A percentile compares a stretch with the other conserved stretches of the same genome.
Evolutionary conservation across 2,888 invertebrate species (phyloP).

Genomic region (Baccha elongata): DNA sequence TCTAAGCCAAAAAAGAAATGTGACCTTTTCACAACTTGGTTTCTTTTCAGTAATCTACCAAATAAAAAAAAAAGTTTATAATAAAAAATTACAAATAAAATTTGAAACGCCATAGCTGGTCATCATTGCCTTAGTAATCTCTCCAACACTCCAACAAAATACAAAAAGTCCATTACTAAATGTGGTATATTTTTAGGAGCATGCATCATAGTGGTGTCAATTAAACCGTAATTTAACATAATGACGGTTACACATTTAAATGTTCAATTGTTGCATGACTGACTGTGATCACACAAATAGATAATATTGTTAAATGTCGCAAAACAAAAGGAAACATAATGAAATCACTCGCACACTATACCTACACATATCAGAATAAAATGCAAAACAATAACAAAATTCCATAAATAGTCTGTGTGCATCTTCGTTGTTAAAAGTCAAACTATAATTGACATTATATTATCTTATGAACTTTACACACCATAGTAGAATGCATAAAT

Average conservation of each 20-base stretch:
- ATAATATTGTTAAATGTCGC: constrained; percentile 7
- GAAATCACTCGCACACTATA: not conserved
- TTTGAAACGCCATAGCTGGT: too few species aligned
- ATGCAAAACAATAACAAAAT: not conserved
- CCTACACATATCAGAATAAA: not conserved
- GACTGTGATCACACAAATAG: constrained; percentile 13
- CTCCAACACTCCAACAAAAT: too few species aligned
- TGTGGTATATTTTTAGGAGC: constrained; percentile 47
- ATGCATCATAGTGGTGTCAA: constrained; percentile 5
- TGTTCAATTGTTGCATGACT: constrained; percentile 56
- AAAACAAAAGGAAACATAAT: not conserved
- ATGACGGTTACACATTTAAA: constrained; percentile 24
- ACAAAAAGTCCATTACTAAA: too few species aligned
- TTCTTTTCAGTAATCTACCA: too few species aligned
- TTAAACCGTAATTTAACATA: constrained; percentile 21
- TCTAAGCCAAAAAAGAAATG: too few species aligned
- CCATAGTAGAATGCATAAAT: constrained; percentile 13
- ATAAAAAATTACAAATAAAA: too few species aligned
- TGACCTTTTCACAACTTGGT: too few species aligned
- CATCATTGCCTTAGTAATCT: too few species aligned
- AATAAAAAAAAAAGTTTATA: too few species aligned
- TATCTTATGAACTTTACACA: constrained; percentile 1
- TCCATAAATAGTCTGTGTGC: constrained; percentile 36
- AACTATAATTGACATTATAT: constrained; percentile 31
- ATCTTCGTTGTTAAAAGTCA: constrained; percentile 25